phyloP scores from a whole-genome alignment of 2,888 invertebrate genomes.

The Ectemnius cavifrons region DNA sequence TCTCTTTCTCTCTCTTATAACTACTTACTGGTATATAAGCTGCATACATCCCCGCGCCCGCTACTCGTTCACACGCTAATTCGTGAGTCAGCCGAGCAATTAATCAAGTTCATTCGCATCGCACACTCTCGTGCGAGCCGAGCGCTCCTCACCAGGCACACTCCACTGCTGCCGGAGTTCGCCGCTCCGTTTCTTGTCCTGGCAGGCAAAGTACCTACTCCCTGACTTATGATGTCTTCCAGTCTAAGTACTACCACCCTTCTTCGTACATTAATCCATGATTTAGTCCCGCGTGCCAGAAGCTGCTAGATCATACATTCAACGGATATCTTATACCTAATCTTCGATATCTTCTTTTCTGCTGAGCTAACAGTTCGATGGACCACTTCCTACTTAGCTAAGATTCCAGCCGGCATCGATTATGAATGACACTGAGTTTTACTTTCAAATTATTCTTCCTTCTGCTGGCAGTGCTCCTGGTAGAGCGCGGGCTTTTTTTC shows the following conservation, averaged over 20 bases:
- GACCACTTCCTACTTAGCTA: too few species aligned
- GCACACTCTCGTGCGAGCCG: constrained; percentile 16
- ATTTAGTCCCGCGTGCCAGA: too few species aligned
- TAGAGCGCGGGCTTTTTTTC: background rate
- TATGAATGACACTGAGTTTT: constrained; percentile 15
- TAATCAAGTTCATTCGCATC: constrained; percentile 68
- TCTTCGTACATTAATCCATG: background rate
- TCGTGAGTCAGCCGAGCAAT: constrained; percentile 68
- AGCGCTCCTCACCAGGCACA: constrained; percentile 10
- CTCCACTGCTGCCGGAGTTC: constrained; percentile 43
- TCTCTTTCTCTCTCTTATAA: constrained; percentile 12
- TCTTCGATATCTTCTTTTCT: too few species aligned
- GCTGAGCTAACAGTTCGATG: too few species aligned
- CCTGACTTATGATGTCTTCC: background rate
- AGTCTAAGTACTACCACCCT: background rate
- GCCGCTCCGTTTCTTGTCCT: too few species aligned
- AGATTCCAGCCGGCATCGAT: constrained; percentile 27
- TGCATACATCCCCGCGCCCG: constrained; percentile 19
- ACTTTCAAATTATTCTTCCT: background rate
- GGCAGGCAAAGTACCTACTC: background rate
- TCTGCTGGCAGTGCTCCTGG: background rate
- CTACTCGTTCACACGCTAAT: constrained; percentile 59
- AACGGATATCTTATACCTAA: too few species aligned
- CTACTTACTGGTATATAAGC: constrained; percentile 29
- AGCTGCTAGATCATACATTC: too few species aligned